These are phyloP conservation scores for Bombus impatiens DNA, from an alignment of 1,140 invertebrate genomes.

Conservation along the genomic window DNA sequence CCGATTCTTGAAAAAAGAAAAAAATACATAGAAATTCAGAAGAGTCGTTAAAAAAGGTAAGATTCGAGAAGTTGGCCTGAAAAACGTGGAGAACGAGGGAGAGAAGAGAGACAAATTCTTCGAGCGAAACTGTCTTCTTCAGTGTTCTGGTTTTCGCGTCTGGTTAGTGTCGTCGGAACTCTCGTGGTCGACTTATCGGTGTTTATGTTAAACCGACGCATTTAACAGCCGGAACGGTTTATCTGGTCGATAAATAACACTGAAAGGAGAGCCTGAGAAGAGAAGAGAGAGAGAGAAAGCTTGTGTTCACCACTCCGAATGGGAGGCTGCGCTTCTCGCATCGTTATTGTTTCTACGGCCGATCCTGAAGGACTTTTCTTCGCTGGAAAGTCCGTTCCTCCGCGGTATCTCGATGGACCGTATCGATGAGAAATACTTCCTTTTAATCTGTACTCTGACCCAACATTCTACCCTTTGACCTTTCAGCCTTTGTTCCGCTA, in stretches of 20 bases:
- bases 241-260: conserved; percentile 72
- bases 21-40: not conserved
- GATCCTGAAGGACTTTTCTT: conserved; percentile 41
- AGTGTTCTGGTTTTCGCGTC: conserved; percentile 66
- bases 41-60: not conserved
- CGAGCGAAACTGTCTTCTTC: conserved; percentile 9
- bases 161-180: conserved; percentile 67
- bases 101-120: conserved; percentile 6
- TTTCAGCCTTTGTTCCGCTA: conserved; percentile 35
- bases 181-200: conserved; percentile 69
- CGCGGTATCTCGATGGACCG: conserved; percentile 28
- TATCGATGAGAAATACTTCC: conserved; percentile 42
- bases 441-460: conserved; percentile 44
- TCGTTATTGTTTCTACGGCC: conserved; percentile 59
- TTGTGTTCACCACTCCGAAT: conserved; percentile 46
- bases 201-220: conserved; percentile 74
- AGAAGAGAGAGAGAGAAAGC: not conserved
- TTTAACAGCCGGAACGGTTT: conserved; percentile 72
- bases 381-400: conserved; percentile 10
- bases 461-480: conserved; percentile 23
- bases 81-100: not conserved
- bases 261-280: not conserved
- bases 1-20: not conserved
- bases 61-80: not conserved
- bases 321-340: conserved; percentile 44